These are phyloP conservation scores for Proisotoma minuta DNA, from an alignment of 2,888 invertebrate species.

Conservation along the genomic window DNA sequence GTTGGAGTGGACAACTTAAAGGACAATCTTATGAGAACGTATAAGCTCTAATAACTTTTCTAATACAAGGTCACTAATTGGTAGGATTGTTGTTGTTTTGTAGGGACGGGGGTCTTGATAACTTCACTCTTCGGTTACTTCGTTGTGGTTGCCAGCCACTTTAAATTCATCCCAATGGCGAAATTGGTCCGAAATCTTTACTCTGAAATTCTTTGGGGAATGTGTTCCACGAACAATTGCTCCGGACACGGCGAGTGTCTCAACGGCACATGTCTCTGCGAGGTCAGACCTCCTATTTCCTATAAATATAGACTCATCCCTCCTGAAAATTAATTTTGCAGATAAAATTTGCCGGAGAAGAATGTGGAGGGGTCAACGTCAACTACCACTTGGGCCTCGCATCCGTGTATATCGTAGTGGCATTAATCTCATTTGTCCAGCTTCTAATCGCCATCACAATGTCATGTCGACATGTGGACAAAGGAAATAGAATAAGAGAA, in stretches of 20 bases:
- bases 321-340: conserved; percentile 50
- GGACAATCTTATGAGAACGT: no score
- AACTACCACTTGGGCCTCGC: conserved; percentile 65
- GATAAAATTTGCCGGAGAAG: conserved; percentile 71
- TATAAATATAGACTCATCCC: no score
- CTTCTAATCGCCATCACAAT: conserved; percentile 68
- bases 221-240: conserved; percentile 68
- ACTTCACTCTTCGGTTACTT: background rate
- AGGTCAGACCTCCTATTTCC: conserved; percentile 62
- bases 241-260: conserved; percentile 87
- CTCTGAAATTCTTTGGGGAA: conserved; percentile 47
- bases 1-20: no score
- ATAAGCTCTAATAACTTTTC: no score
- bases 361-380: conserved; percentile 76
- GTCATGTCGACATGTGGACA: conserved; percentile 51
- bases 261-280: conserved; percentile 85
- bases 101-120: no score
- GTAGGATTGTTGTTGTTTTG: no score
- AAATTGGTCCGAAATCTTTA: conserved; percentile 47
- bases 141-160: background rate
- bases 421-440: conserved; percentile 77
- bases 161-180: conserved; percentile 44
- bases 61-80: no score
- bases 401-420: conserved; percentile 72
- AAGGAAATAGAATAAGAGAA: conserved; percentile 71